Evolutionary conservation across 1,140 invertebrate genomes (phyloP), one percentile per base, ranked within the genome.

Genomic region (Teleogryllus occipitalis): DNA sequence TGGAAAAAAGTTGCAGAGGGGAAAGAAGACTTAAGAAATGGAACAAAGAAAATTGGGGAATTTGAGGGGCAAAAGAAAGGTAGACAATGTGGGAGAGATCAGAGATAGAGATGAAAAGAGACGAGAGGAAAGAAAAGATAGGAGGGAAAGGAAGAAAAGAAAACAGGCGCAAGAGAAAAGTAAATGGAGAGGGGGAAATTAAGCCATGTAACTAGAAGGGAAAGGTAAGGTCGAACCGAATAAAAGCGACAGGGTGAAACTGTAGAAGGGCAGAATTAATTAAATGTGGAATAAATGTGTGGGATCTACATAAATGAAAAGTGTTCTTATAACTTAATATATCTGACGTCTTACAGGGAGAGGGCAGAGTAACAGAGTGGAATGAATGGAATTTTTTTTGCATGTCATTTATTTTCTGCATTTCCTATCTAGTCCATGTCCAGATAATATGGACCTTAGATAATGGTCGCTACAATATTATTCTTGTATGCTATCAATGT

Each of bases 121-220:
- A 72, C 3, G 6, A n/a, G n/a, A 72, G n/a, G 65, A 72, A 72
- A 72, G 65, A 72, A 72, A 72, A 72, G 65, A 72, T 15, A n/a
- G 65, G 65, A n/a, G n/a, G n/a, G 65, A 72, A 72, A 72, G 65
- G 65, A 6, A 72, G 65, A 72, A 72, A 72, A 72, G 65, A 72
- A 72, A n/a, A 72, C 3, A 72, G 1, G 1, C 14, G 1, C 1
- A 1, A 6, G 14, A 72, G 65, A 6, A n/a, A 72, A n/a, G n/a
- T 8, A 72, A 15, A 6, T 72, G 14, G 14, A 6, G 1, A 72
- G 65, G n/a, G 65, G n/a, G 6, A 72, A n/a, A 72, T 15, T 3
- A 1, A 72, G n/a, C 1, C 14, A 72, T 15, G 6, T 3, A 72
- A 3, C 1, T 14, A 6, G n/a, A 72, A n/a, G n/a, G n/a, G 1